A percentile compares a stretch with the other conserved stretches of the same genome.
Evolutionary conservation across 53 echinoderm and acorn worm species (phyloP).

Genomic region (Zoroaster sp.): DNA sequence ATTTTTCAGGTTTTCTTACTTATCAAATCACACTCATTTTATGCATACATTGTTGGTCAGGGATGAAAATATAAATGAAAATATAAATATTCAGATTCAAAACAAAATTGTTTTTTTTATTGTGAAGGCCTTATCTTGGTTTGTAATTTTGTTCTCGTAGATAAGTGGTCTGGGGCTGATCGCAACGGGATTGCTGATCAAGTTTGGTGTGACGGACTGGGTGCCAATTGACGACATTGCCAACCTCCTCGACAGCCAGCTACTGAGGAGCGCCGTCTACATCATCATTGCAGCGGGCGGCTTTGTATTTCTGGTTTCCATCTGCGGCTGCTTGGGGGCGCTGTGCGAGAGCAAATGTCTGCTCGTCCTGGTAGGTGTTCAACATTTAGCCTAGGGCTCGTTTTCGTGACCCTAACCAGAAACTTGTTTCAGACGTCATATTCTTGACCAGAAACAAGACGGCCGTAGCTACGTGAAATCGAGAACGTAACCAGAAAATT

Average conservation of each 20-base stretch:
- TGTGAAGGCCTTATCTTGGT: no score
- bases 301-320: conserved; percentile 54
- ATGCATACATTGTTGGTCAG: no score
- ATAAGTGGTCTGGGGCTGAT: conserved; percentile 60
- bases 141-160: background rate
- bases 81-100: no score
- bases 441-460: no score
- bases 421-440: no score
- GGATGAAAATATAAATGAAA: no score
- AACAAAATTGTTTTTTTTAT: no score
- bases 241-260: conserved; percentile 39
- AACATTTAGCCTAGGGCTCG: background rate
- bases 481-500: no score
- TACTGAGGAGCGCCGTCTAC: conserved; percentile 54
- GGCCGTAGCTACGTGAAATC: no score
- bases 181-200: conserved; percentile 44
- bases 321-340: conserved; percentile 65
- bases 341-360: conserved; percentile 60
- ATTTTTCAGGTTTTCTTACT: no score
- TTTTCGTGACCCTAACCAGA: no score
- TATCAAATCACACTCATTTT: no score
- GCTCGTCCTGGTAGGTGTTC: conserved; percentile 54
- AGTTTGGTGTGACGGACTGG: conserved; percentile 44
- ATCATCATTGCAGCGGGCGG: conserved; percentile 66
- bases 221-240: conserved; percentile 49